Percentiles rank a stretch among this genome's conserved stretches.
These are phyloP conservation scores for Acropora tenuis DNA, from an alignment of 64 coral and sea anemone species.

Conservation along the genomic window DNA sequence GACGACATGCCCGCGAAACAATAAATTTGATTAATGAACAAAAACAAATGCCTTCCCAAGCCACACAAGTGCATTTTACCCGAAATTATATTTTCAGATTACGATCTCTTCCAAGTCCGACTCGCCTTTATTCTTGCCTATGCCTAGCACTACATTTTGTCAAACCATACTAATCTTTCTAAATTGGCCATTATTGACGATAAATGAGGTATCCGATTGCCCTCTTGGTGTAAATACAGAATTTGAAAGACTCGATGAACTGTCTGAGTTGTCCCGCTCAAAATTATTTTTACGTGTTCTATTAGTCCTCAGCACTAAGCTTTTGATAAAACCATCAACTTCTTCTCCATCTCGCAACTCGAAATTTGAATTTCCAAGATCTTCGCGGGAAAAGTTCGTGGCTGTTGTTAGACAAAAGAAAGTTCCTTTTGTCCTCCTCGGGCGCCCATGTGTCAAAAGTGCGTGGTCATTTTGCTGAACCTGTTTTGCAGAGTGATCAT, in stretches of 20 bases:
- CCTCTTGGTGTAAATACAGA: not conserved
- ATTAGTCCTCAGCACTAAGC: not conserved
- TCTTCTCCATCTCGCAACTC: not conserved
- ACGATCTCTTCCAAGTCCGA: too few species aligned
- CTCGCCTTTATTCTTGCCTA: too few species aligned
- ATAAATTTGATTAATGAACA: too few species aligned
- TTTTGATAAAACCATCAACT: not conserved
- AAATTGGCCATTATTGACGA: constrained; percentile 5
- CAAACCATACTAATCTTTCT: constrained; percentile 9
- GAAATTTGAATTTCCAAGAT: not conserved
- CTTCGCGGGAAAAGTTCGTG: not conserved
- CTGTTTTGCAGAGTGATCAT: not conserved
- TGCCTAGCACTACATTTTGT: not conserved
- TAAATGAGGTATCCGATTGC: not conserved
- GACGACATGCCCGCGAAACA: too few species aligned
- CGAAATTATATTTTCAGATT: too few species aligned
- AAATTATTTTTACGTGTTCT: not conserved
- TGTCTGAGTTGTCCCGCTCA: not conserved
- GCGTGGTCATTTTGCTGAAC: not conserved
- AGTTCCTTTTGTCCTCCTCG: not conserved
- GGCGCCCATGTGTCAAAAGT: not conserved
- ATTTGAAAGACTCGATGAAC: not conserved
- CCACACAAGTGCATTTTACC: too few species aligned
- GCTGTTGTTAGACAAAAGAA: constrained; percentile 24
- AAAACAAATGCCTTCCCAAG: too few species aligned